phyloP scores from a whole-genome alignment of 2,113 vertebrate species.

The Aramus guarauna region DNA sequence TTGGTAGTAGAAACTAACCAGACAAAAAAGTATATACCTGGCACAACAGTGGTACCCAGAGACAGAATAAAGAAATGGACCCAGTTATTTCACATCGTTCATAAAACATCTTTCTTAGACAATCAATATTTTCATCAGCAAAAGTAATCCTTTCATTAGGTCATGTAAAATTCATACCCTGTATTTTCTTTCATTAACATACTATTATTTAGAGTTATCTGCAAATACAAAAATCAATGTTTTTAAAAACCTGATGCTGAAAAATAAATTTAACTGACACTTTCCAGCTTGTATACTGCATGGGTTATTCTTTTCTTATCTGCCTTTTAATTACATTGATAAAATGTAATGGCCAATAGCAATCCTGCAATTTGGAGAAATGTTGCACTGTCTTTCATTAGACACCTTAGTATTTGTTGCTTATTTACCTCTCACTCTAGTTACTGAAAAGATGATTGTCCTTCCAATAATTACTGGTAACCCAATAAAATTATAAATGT shows the following conservation, averaged over 20 bases:
- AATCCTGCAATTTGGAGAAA: background rate
- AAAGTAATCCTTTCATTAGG: background rate
- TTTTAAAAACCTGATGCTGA: background rate
- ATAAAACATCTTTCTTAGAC: background rate
- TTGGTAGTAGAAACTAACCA: background rate
- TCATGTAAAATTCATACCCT: background rate
- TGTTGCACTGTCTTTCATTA: background rate
- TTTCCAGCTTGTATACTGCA: background rate
- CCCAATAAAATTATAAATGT: background rate
- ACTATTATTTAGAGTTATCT: background rate
- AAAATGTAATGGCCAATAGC: background rate
- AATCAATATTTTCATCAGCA: background rate
- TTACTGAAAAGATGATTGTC: background rate
- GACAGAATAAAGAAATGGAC: slow-evolving; percentile 3
- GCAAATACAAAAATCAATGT: background rate
- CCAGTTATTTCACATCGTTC: background rate
- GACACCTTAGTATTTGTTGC: background rate
- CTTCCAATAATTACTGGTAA: background rate
- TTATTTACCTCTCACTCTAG: background rate
- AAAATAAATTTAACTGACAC: background rate
- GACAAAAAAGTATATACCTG: background rate
- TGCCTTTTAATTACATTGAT: background rate
- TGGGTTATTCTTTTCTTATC: background rate
- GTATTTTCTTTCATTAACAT: background rate
- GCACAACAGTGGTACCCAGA: background rate